Evolutionary conservation across 2,113 vertebrate species (phyloP).

Genomic region (Toxotes jaculatrix): DNA sequence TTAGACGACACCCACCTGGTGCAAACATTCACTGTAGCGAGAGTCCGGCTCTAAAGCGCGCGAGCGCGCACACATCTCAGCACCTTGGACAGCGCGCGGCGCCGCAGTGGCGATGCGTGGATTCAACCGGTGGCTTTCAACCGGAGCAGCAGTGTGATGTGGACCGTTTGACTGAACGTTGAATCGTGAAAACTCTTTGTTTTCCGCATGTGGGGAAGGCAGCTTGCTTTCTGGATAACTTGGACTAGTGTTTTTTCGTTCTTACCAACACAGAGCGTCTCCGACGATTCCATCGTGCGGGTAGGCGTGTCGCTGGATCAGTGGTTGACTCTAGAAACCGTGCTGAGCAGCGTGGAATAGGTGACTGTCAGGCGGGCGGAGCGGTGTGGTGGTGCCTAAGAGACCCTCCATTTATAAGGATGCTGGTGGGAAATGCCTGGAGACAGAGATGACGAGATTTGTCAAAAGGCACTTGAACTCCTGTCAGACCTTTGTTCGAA

Average conservation of each 20-base stretch:
- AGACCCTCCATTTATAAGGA: slow-evolving; percentile 91
- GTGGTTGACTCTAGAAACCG: slow-evolving; percentile 51
- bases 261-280: slow-evolving; percentile 12
- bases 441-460: slow-evolving; percentile 98
- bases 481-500: slow-evolving; percentile 96
- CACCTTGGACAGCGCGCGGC: slow-evolving; percentile 73
- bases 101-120: slow-evolving; percentile 72
- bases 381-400: slow-evolving; percentile 78
- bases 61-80: slow-evolving; percentile 66
- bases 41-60: slow-evolving; percentile 44
- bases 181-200: slow-evolving; percentile 18
- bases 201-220: slow-evolving; percentile 10
- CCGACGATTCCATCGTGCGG: slow-evolving; percentile 32
- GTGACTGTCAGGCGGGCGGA: slow-evolving; percentile 51
- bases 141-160: slow-evolving; percentile 24
- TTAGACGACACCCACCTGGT: neutral
- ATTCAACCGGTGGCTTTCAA: slow-evolving; percentile 81
- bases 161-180: slow-evolving; percentile 5
- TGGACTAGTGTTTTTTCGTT: slow-evolving; percentile 9
- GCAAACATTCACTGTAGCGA: slow-evolving; percentile 19
- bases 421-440: slow-evolving; percentile 99
- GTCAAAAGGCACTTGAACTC: slow-evolving; percentile 97
- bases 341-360: slow-evolving; percentile 60
- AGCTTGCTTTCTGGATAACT: slow-evolving; percentile 23
- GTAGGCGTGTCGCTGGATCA: slow-evolving; percentile 73